Evolutionary conservation across 1,140 invertebrate genomes (phyloP), one percentile per base, ranked within the genome.

Genomic region (Amyelois transitella): DNA sequence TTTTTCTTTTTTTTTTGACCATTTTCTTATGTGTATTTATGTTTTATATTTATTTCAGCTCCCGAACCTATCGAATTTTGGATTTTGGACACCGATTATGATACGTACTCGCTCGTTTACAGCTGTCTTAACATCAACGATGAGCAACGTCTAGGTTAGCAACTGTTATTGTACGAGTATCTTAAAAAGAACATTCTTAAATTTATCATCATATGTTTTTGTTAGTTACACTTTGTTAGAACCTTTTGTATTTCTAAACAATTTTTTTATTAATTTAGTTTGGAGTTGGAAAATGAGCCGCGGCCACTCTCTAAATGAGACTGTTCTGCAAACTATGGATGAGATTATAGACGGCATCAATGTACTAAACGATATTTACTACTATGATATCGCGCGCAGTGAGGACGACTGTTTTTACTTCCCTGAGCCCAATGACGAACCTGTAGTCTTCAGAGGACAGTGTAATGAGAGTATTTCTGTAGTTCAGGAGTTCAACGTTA

Each of bases 41-140:
- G 50, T 17, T 54, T 55, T n/a, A 52, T 60, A 45, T 18, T 28
- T 44, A 24, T 50, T 69, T 19, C 55, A 75, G 75, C 25, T 51
- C n/a, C 64, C 53, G 25, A 32, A 14, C 64, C 76, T 17, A 54
- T 61, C 0, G 51, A 70, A 2, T 75, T 75, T 43, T 81, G 77
- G 78, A 64, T 86, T 8, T 61, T 88, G 19, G 76, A 71, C 18
- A 88, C 85, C 1, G 78, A 88, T 50, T 88, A 88, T 43, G 51
- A 53, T 0, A 57, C 64, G 2, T 88, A 75, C 24, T 66, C 82
- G 0, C 48, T 88, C 1, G 72, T 78, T 0, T 88, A 88, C 50
- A 71, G 75, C 28, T 88, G 85, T 53, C 38, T 25, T 0, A 80
- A 86, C 50, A 44, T 85, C 1, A 59, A 64, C 24, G 52, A 22